Evolutionary conservation across 1,140 invertebrate genomes (phyloP), one percentile per base, ranked within the genome.

Genomic region (Nixonia krombeini): DNA sequence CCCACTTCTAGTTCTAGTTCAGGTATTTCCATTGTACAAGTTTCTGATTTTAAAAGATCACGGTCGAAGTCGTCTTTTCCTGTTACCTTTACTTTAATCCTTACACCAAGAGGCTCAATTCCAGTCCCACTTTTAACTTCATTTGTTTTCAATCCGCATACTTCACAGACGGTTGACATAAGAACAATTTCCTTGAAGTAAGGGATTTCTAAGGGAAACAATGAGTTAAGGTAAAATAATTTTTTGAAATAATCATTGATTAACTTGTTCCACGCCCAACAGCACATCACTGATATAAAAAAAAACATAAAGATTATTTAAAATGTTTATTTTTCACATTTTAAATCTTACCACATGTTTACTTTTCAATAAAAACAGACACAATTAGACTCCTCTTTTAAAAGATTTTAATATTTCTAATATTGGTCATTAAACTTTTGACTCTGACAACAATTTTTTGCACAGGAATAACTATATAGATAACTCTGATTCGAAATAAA

Each of bases 111-210:
- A 0, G 91, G 87, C 81, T 96, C 95, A 31, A 99, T 93, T 0
- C 96, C 96, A 44, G 92, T 87, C 0, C 96, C 96, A 18, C 95
- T 93, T 85, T 99, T 99, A 0, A 99, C 96, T 86, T 98, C 96
- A 81, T 95, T 98, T 1, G 95, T 96, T 75, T 91, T 88, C 78
- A 92, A 88, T 0, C 97, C 97, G 86, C 98, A 99, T 1, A 72
- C 70, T 10, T 98, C 96, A 82, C 98, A 99, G 1, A 84, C 88
- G 0, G 95, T 97, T 1, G 96, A 96, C 97, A 99, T 99, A 37
- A 99, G 96, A 0, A 99, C 90, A 1, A 96, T 95, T 85, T 99
- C 94, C 84, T 99, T 98, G 80, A 99, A 99, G 82, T 96, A 91
- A 2, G 97, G 97, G 78, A 99, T 98, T 49, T 94, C 92, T 94